phyloP scores from a whole-genome alignment of 2,113 vertebrate species.

The Leptobrachium ailaonicum region DNA sequence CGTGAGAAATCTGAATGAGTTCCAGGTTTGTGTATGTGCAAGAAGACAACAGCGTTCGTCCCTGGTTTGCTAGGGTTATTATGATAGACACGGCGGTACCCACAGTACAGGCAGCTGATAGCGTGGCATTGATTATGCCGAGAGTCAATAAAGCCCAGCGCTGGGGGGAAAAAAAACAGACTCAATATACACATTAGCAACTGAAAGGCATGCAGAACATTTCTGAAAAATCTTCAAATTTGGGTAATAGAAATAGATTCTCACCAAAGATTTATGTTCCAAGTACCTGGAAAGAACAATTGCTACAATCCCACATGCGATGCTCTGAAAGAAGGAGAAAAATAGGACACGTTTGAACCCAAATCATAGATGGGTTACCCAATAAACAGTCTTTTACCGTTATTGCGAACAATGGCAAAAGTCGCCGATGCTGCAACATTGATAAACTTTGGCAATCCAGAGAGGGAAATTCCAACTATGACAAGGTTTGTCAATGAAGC shows the following conservation, averaged over 20 bases:
- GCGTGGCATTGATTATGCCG: slow-evolving; percentile 66
- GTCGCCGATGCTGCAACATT: too few species aligned
- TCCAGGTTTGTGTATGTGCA: slow-evolving; percentile 64
- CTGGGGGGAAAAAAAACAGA: slow-evolving; percentile 58
- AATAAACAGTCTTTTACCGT: too few species aligned
- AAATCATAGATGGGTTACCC: too few species aligned
- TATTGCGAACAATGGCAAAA: too few species aligned
- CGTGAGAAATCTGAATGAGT: slow-evolving; percentile 62
- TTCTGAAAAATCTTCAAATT: too few species aligned
- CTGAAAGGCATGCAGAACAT: too few species aligned
- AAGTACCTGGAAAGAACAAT: slow-evolving; percentile 78
- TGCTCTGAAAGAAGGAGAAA: slow-evolving; percentile 54
- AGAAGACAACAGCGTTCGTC: slow-evolving; percentile 73
- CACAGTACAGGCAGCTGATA: slow-evolving; percentile 71
- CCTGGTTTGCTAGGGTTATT: slow-evolving; percentile 70
- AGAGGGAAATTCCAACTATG: too few species aligned
- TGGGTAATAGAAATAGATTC: slow-evolving; percentile 14
- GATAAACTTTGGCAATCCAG: too few species aligned
- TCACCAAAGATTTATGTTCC: slow-evolving; percentile 68
- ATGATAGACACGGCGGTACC: slow-evolving; percentile 73
- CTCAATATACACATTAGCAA: neutral
- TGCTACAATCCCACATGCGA: slow-evolving; percentile 70
- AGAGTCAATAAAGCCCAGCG: slow-evolving; percentile 71
- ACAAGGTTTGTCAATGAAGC: too few species aligned
- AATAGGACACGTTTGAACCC: neutral